Base-by-base conservation (phyloP, 2,113 vertebrate species). In the Pheucticus melanocephalus region DNA sequence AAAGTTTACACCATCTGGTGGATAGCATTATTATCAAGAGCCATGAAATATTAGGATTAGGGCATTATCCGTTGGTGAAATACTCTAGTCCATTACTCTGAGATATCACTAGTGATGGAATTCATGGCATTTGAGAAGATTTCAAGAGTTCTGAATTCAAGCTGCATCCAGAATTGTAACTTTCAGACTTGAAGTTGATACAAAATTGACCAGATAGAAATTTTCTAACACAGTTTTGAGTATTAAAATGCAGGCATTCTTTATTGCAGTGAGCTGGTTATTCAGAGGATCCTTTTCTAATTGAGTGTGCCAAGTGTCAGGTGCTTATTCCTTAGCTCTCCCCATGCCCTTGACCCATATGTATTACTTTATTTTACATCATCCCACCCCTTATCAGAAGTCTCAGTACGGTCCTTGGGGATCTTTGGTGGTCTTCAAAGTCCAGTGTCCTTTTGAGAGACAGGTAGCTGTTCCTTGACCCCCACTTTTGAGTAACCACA, bases 301-400 rank as follows among this genome's bases (percentile, higher is more conserved):
- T 3, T 0, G 1, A 51, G 17, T 51, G 27, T 42, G 35, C 31
- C 42, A 40, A 33, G 33, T 8, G 3, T 51, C 39, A 21, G 17
- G 21, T 24, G 11, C 7, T 33, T 50, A 51, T 77, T 51, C 44
- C 25, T 68, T 50, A 59, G 11, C 11, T 77, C 3, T 51, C 11
- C 9, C 13, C 9, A 21, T 25, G 15, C 9, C 21, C 11, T 51
- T 31, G 21, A 77, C 37, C 7, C 5, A 22, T 66, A 59, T 37
- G 17, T 27, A 76, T 35, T 59, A 27, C 27, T 59, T 77, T 31
- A 51, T 86, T 68, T 59, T 59, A 44, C 25, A 27, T 59, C 31
- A 17, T 15, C 21, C 8, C 21, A 66, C 21, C 16, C 35, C 25
- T 57, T 59, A 22, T 50, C 4, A 13, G 61, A 42, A 17, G 31